Evolutionary conservation across 2,113 vertebrate genomes (phyloP), one percentile per base, ranked within the genome.

Genomic region (Orycteropus afer): DNA sequence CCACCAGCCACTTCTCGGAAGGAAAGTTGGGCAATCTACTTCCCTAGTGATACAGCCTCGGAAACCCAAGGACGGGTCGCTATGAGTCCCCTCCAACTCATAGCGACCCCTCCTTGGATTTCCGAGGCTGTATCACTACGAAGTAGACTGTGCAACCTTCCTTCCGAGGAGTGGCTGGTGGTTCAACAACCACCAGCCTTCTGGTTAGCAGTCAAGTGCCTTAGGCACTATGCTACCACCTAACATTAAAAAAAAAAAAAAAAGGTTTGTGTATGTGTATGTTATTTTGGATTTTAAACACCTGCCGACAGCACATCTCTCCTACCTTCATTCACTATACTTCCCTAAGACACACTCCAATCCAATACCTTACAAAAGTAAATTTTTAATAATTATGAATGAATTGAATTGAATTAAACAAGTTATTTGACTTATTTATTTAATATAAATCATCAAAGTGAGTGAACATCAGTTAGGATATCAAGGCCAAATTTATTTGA

Each of bases 331-430:
- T 53, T 80, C 57, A 51, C 29, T 53, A 2, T 47, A 34, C 14
- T 10, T 9, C 17, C 8, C 0, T 45, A 29, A 25, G n/a, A 23
- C 3, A 1, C 9, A 15, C 10, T 65, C 87, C 73, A 69, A 51
- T 42, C 37, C 7, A 59, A 15, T 71, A 47, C 20, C 15, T 93
- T 63, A 65, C 2, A 76, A 53, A 49, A 3, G 45, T 4, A n/a
- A 93, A 47, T 45, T 37, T 80, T 84, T 53, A 82, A 61, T 71
- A 93, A 81, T 90, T 84, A 3, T 40, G 42, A 92, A 59, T 61
- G 13, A 61, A 65, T 9, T 90, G 49, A 95, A 59, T 90, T 82
- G 13, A 57, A 23, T 67, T 93, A 89, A 40, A 27, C 61, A 55
- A n/a, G 13, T 79, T 20, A 69, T 67, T 40, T 51, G 18, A 73